Conservation (phyloP, 2,797 vertebrate genomes). For the Tarsius wallacei region DNA sequence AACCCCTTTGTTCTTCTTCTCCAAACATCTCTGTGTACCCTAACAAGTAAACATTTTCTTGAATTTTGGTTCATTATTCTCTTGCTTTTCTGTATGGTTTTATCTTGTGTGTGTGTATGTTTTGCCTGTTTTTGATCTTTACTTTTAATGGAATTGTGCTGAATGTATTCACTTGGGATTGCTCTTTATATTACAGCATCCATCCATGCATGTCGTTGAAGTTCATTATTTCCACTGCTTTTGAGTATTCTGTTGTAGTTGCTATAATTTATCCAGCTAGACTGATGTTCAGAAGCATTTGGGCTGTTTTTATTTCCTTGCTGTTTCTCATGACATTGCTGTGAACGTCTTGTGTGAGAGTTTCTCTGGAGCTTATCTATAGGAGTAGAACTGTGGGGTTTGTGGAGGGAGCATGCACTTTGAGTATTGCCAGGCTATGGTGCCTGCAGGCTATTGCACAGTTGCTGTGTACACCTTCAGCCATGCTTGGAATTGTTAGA, state of each 20-base stretch:
- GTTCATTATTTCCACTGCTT: neutral
- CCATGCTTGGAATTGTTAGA: neutral
- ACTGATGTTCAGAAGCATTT: rapidly evolving
- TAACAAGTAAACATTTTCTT: rapidly evolving
- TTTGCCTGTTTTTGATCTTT: neutral
- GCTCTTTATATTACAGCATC: too few relatives aligned
- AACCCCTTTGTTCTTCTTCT: too few relatives aligned
- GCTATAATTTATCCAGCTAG: neutral
- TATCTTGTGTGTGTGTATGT: neutral
- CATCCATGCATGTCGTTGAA: rapidly evolving
- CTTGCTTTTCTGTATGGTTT: neutral
- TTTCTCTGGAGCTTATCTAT: neutral
- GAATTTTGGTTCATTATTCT: neutral
- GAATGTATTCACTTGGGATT: rapidly evolving
- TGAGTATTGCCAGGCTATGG: neutral
- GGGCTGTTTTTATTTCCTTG: too few relatives aligned
- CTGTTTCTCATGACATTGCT: neutral
- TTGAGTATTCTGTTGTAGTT: rapidly evolving
- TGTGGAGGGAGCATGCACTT: too few relatives aligned
- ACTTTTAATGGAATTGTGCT: too few relatives aligned
- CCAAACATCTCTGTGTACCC: neutral
- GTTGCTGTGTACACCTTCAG: neutral
- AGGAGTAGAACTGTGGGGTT: neutral
- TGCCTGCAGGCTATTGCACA: neutral
- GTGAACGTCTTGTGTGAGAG: neutral